A percentile compares a stretch with the other conserved stretches of the same genome.
These are phyloP conservation scores for Sylvia atricapilla DNA, from an alignment of 2,113 vertebrate genomes.

Conservation along the genomic window DNA sequence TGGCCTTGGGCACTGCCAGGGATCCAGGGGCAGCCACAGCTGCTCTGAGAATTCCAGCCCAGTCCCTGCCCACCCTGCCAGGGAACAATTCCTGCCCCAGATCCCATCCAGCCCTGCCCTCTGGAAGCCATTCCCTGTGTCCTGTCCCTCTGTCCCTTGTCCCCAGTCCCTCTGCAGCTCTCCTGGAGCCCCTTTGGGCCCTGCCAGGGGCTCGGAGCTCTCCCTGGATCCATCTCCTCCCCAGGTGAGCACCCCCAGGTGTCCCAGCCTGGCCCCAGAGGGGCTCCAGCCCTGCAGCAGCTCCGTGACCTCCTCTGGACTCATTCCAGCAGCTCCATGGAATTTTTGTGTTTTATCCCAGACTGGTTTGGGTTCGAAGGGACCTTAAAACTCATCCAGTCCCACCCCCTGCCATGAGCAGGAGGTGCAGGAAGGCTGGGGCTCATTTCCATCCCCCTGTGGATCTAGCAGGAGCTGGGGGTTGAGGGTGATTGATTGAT, in stretches of 20 bases:
- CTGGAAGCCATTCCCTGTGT: no score
- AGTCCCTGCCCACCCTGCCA: no score
- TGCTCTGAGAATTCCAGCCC: no score
- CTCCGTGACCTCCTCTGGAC: neutral
- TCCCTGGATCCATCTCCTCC: no score
- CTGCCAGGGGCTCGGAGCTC: no score
- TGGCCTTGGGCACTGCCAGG: no score
- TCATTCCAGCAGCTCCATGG: neutral
- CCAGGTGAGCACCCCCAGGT: neutral
- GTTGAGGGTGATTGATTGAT: neutral
- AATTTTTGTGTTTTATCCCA: neutral
- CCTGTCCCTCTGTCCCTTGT: no score
- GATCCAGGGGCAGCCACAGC: no score
- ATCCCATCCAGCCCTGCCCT: no score
- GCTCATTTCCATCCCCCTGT: neutral
- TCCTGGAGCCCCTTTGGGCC: no score
- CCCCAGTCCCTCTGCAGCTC: no score
- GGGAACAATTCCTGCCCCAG: no score
- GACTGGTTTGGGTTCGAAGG: neutral
- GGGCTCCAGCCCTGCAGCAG: neutral
- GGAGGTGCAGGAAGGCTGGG: neutral
- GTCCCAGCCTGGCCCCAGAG: neutral
- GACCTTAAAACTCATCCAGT: neutral
- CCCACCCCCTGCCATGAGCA: neutral
- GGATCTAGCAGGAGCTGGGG: neutral